Evolutionary conservation across 2,888 invertebrate genomes (phyloP), one percentile per base, ranked within the genome.

Genomic region (Campoletis raptor): DNA sequence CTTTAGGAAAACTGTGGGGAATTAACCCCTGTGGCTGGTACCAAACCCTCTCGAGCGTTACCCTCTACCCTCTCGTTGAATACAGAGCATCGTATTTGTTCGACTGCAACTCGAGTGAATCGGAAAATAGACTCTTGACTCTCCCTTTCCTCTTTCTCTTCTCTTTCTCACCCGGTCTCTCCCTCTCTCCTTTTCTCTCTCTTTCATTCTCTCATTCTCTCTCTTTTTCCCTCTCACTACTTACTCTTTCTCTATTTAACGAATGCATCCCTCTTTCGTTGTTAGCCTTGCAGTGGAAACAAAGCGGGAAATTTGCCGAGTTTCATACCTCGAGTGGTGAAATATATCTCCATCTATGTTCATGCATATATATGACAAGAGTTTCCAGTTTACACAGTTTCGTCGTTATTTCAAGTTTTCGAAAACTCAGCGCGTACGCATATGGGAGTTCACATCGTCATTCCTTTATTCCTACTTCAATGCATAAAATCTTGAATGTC

Each of bases 241-340:
- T 42, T 15, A 42, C 24, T 70, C 45, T 45, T 45, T 37, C 45
- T 61, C 12, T 40, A 18, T 67, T 73, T 42, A 24, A 30, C 67
- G 12, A 69, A 36, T 24, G 57, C 76, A 82, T 82, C 69, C 48
- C 57, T 70, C 30, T 66, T 36, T 54, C 67, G 67, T 73, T 61
- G 61, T 76, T 57, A 21, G 69, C 73, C 37, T 83, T 48, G 48
- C 30, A 30, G 30, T 3, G 81, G 48, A 84, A 81, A 86, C 74
- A 74, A 83, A 81, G 30, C 69, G 12, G 74, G 42, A 74, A 69
- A 78, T 79, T 84, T 15, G 30, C 61, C 30, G 78, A 84, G 81
- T 84, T 86, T 81, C 78, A 52, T 52, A 48, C 21, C 54, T 72
- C 72, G 36, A 77, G 66, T 52, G 36, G 37, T 48, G 74, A 69